Conservation (phyloP, 2,888 invertebrate species). For the Iphiclides podalirius region DNA sequence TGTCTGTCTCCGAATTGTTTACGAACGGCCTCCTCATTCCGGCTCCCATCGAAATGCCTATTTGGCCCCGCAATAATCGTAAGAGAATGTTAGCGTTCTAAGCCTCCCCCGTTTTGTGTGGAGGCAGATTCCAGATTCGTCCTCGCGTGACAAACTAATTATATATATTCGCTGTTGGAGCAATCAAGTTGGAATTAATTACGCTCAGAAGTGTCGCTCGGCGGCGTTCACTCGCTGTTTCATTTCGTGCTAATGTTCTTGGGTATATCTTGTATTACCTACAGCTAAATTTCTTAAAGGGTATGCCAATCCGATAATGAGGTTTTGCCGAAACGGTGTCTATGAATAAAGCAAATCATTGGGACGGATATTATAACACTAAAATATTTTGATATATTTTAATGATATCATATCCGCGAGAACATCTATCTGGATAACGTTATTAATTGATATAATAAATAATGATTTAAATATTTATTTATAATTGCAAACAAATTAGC, state of each 20-base stretch:
- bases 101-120: constrained; percentile 1
- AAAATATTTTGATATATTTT: too few species aligned
- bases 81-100: constrained; percentile 14
- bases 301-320: too few species aligned
- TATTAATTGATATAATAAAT: too few species aligned
- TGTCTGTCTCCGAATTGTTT: constrained; percentile 20
- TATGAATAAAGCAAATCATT: too few species aligned
- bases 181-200: constrained; percentile 1
- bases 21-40: constrained; percentile 17
- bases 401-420: too few species aligned
- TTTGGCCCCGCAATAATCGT: constrained; percentile 18
- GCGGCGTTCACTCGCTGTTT: background rate
- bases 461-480: too few species aligned
- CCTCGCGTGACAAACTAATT: background rate
- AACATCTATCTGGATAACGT: too few species aligned
- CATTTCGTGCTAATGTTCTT: background rate
- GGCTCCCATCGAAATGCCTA: constrained; percentile 19
- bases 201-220: background rate
- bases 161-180: background rate
- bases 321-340: too few species aligned
- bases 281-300: too few species aligned
- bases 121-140: constrained; percentile 14
- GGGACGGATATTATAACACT: too few species aligned
- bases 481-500: too few species aligned
- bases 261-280: too few species aligned